Evolutionary conservation across 2,797 vertebrate genomes (phyloP).

Genomic region (Chiroxiphia lanceolata): DNA sequence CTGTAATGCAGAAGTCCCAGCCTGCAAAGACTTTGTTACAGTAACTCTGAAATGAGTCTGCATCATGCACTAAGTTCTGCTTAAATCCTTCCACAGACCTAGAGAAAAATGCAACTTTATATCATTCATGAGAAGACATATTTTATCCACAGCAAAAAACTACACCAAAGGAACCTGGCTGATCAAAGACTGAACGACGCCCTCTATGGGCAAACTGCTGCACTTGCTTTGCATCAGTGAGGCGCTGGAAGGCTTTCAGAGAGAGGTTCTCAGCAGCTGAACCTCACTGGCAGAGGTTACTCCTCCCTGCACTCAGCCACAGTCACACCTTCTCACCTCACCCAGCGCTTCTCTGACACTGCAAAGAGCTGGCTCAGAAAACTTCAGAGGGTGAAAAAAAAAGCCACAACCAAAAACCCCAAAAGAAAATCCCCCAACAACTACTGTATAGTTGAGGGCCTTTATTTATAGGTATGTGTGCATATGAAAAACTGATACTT

Average conservation of each 20-base stretch:
- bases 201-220: neutral
- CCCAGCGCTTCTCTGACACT: neutral
- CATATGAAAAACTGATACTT: neutral
- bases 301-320: neutral
- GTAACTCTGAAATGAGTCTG: constrained; percentile 94
- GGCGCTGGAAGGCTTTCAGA: neutral
- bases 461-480: neutral
- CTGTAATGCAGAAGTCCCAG: constrained; percentile 97
- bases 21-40: constrained; percentile 97
- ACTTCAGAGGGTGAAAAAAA: neutral
- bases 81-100: constrained; percentile 92
- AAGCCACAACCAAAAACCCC: neutral
- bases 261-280: neutral
- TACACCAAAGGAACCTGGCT: neutral
- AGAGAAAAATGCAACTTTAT: neutral
- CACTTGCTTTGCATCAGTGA: neutral
- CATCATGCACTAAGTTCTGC: constrained; percentile 83
- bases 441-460: neutral
- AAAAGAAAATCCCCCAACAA: neutral
- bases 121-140: neutral
- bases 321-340: neutral
- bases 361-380: neutral
- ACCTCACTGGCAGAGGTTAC: neutral
- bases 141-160: neutral
- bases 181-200: neutral